Base-by-base conservation (phyloP, 2,888 invertebrate genomes). In the Eupeodes luniger region DNA sequence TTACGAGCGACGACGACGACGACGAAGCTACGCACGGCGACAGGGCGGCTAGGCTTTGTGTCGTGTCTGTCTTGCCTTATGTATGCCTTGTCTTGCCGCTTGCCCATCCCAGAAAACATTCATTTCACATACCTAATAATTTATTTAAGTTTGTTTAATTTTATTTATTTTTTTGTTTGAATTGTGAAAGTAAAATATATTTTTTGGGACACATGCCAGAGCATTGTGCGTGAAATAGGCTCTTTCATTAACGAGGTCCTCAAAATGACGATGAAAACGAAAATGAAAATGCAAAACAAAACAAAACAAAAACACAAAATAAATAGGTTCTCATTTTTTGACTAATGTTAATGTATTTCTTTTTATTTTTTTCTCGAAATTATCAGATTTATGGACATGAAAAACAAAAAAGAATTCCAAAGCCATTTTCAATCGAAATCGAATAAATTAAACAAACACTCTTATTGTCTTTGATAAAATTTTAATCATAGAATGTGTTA, bases 391-490 rank as follows among this genome's bases (percentile, higher is more conserved):
- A 79, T 59, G 64, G 47, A n/a, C 62, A 77, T 61, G 34, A 51
- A 47, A 62, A 47, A 27, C 67, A 61, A 67, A 55, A 47, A 66
- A 57, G 61, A 62, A 67, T 47, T 44, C 36, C 53, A 34, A 66
- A 69, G 62, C 61, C 67, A 77, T 82, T 69, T 78, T 82, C 69
- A 47, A 75, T 75, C 69, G 82, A 75, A 51, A 79, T 77, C 77
- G 76, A 87, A 87, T 87, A 80, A 87, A 87, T 81, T 87, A 81
- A 84, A 57, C 77, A 84, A 84, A 87, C 84, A 84, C 80, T 87
- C 14, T 59, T 72, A 72, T 59, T 72, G 59, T 59, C 76, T 72
- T 76, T 76, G 77, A 81, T 67, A 80, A 55, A 81, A 61, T 72
- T 85, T 81, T 76, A 72, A 85, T 67, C 77, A 77, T 36, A 47